Evolutionary conservation across 2,113 vertebrate genomes (phyloP).

Genomic region (Cisticola juncidis): DNA sequence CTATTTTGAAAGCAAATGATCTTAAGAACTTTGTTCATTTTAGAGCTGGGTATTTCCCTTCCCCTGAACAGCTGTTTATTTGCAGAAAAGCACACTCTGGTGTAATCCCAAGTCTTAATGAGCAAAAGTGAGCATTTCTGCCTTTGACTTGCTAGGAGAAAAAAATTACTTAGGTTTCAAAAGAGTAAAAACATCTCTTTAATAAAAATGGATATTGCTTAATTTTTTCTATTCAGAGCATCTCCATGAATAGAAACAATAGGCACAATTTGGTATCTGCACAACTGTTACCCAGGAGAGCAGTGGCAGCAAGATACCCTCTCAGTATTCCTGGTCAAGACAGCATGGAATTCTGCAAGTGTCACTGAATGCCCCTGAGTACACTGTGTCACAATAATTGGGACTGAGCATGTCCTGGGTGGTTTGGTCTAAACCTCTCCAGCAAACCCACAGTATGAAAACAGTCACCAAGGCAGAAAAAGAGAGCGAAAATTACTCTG

Average conservation of each 20-base stretch:
- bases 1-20: constrained; percentile 23
- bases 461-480: not conserved
- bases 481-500: not conserved
- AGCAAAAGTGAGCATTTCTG: not conserved
- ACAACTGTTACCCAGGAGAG: not conserved
- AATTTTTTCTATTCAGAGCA: not conserved
- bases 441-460: not conserved
- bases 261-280: not conserved
- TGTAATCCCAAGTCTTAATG: not conserved
- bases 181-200: not conserved
- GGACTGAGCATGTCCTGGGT: not conserved
- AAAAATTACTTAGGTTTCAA: not conserved
- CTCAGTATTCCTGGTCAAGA: not conserved
- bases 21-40: constrained; percentile 42
- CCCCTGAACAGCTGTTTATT: constrained; percentile 32
- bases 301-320: not conserved
- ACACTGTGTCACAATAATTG: not conserved
- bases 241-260: not conserved
- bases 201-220: not conserved
- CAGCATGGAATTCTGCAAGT: not conserved
- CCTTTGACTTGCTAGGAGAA: not conserved
- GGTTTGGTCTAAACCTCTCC: not conserved
- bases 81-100: not conserved
- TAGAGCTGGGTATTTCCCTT: constrained; percentile 8
- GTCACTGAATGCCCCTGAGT: not conserved